A percentile compares a stretch with the other conserved stretches of the same genome.
Evolutionary conservation across 2,888 invertebrate genomes (phyloP).

Genomic region (Eristalinus aeneus): DNA sequence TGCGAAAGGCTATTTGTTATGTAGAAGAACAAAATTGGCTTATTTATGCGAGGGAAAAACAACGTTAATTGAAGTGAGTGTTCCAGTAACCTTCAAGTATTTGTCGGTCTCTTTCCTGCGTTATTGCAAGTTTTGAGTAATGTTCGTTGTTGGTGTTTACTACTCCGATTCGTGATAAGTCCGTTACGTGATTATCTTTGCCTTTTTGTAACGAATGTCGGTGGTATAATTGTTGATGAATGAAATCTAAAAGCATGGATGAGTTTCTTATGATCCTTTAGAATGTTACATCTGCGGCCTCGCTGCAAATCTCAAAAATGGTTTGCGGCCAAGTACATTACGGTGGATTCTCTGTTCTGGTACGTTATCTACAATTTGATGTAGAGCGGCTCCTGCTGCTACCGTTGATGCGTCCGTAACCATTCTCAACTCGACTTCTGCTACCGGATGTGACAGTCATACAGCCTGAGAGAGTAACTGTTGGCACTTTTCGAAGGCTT

Average conservation of each 20-base stretch:
- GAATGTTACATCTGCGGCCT: background rate
- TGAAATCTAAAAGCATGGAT: background rate
- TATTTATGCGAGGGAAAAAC: background rate
- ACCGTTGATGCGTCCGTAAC: conserved; percentile 6
- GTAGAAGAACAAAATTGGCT: background rate
- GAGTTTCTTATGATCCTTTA: conserved; percentile 1
- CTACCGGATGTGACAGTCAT: no score
- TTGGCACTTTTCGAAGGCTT: no score
- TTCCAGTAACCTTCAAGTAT: background rate
- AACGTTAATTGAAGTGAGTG: background rate
- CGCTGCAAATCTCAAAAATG: background rate
- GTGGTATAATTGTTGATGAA: background rate
- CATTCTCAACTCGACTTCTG: background rate
- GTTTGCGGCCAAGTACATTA: background rate
- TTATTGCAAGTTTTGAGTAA: background rate
- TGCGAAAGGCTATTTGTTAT: background rate
- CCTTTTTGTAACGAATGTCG: background rate
- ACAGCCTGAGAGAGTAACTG: no score
- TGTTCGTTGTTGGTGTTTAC: background rate
- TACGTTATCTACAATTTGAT: background rate
- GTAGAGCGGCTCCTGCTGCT: background rate
- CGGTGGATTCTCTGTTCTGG: background rate
- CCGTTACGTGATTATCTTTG: background rate
- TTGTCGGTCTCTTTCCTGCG: background rate
- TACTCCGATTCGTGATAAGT: background rate